A percentile compares a stretch with the other conserved stretches of the same genome.
Evolutionary conservation across 2,797 vertebrate species (phyloP).

Genomic region (Epinephelus coioides): DNA sequence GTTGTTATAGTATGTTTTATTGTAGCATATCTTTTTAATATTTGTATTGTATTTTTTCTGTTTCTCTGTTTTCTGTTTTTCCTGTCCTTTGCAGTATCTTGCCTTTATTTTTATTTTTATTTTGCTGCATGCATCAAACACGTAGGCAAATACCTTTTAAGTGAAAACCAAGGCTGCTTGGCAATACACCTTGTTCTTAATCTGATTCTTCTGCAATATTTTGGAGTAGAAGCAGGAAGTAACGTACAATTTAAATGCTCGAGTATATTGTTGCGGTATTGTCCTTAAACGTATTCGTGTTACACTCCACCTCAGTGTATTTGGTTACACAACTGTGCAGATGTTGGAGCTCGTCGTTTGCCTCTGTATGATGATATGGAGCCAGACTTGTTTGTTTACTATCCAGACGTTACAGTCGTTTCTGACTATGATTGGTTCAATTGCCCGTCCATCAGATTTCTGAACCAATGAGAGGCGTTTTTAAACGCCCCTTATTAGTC

Average conservation of each 20-base stretch:
- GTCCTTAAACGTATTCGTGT: not conserved
- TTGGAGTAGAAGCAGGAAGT: not conserved
- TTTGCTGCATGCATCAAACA: too few species aligned
- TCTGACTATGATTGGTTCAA: conserved; percentile 52
- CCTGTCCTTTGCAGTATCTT: too few species aligned
- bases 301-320: not conserved
- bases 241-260: not conserved
- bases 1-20: too few species aligned
- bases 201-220: too few species aligned
- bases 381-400: conserved; percentile 76
- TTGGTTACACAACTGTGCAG: conserved; percentile 41
- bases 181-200: too few species aligned
- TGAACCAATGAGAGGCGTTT: conserved; percentile 55
- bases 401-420: not conserved
- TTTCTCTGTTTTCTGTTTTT: too few species aligned
- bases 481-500: accelerated
- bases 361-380: conserved; percentile 8
- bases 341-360: conserved; percentile 2
- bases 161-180: too few species aligned
- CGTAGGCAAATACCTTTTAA: too few species aligned
- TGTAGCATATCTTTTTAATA: too few species aligned
- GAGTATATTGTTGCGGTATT: not conserved
- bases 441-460: not conserved
- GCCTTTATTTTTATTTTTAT: too few species aligned
- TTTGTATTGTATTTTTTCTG: too few species aligned